phyloP scores from a whole-genome alignment of 1,140 invertebrate genomes.

The Cotesia chilonis region DNA sequence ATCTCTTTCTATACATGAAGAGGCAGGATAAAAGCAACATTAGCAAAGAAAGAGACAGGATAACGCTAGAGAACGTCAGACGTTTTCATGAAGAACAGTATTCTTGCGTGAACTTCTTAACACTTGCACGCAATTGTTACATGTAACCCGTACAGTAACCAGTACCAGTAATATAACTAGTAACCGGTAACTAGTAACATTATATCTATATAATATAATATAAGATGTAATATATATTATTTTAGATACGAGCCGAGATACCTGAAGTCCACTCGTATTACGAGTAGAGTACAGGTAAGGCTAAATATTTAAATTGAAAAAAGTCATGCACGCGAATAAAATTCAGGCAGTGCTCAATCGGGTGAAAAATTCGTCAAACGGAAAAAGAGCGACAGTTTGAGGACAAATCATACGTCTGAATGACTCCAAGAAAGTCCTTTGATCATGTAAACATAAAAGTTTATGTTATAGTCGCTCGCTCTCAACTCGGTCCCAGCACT shows the following conservation, averaged over 20 bases:
- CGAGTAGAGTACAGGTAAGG: no score
- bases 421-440: neutral
- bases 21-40: neutral
- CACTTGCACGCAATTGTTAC: slow-evolving; percentile 31
- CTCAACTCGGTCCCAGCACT: neutral
- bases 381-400: neutral
- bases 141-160: neutral
- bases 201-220: no score
- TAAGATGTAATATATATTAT: no score
- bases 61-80: slow-evolving; percentile 27
- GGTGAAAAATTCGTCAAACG: neutral
- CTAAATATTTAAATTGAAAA: no score
- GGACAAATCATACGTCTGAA: slow-evolving; percentile 7
- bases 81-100: slow-evolving; percentile 42
- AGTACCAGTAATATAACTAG: no score
- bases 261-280: no score
- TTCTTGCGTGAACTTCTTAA: slow-evolving; percentile 25
- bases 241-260: no score
- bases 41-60: slow-evolving; percentile 16
- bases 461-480: neutral
- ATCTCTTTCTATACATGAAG: neutral
- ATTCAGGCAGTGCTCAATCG: neutral
- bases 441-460: slow-evolving; percentile 14
- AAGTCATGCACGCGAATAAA: neutral
- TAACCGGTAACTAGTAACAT: no score